phyloP scores from a whole-genome alignment of 2,797 vertebrate genomes.

The Anas flavirostris region DNA sequence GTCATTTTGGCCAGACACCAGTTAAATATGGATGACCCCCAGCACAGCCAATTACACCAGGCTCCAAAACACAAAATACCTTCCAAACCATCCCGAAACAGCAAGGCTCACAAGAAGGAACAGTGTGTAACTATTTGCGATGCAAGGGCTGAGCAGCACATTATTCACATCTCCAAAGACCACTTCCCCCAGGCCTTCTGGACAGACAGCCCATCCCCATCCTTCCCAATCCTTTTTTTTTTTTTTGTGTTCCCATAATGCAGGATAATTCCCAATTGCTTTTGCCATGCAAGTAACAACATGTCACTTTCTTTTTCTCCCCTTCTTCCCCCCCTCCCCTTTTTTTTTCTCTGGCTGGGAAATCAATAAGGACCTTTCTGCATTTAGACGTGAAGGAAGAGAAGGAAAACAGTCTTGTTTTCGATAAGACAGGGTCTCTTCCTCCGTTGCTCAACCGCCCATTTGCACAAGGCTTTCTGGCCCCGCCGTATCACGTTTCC shows the following conservation, averaged over 20 bases:
- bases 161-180: background rate
- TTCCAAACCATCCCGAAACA: background rate
- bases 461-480: constrained; percentile 65
- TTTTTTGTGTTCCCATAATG: background rate
- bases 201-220: background rate
- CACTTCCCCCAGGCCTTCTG: background rate
- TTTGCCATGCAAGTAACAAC: background rate
- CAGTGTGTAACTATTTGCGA: background rate
- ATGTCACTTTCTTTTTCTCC: background rate
- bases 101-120: background rate
- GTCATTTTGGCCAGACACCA: background rate
- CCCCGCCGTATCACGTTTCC: constrained; percentile 20
- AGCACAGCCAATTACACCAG: background rate
- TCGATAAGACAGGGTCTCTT: constrained; percentile 26
- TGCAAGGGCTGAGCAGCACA: background rate
- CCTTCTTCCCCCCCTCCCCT: no score
- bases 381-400: background rate
- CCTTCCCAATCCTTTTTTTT: background rate
- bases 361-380: background rate
- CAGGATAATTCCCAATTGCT: background rate
- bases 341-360: background rate
- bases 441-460: constrained; percentile 44
- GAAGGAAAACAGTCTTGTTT: constrained; percentile 53
- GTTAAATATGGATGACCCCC: background rate
- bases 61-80: background rate